phyloP scores from a whole-genome alignment of 2,797 vertebrate genomes.

The Ctenosaura bakeri region DNA sequence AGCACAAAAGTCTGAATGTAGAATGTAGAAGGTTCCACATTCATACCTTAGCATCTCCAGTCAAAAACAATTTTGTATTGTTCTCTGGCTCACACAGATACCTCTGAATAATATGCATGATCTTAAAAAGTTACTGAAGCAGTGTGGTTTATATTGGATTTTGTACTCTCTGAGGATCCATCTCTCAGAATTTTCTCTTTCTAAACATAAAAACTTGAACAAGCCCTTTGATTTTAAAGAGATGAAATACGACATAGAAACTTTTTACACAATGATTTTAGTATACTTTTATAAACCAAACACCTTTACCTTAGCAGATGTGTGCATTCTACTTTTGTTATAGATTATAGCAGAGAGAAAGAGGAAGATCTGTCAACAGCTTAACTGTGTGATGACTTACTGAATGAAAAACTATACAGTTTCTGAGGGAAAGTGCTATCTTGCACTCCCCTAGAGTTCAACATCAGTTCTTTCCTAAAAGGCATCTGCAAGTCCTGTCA shows the following conservation, averaged over 20 bases:
- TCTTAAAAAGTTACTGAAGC: conserved; percentile 18
- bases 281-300: conserved; percentile 34
- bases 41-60: background rate
- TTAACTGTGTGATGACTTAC: conserved; percentile 51
- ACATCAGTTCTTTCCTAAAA: conserved; percentile 50
- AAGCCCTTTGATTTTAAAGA: background rate
- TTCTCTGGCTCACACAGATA: background rate
- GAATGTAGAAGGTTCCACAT: no score
- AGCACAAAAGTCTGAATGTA: background rate
- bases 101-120: conserved; percentile 5
- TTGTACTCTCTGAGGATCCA: conserved; percentile 30
- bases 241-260: conserved; percentile 24
- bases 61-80: background rate
- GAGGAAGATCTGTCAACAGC: conserved; percentile 45
- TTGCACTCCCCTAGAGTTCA: conserved; percentile 50
- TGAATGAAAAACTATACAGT: conserved; percentile 53
- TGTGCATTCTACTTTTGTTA: background rate
- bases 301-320: conserved; percentile 45
- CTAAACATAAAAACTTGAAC: conserved; percentile 16
- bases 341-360: conserved; percentile 55
- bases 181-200: background rate
- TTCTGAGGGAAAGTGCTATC: conserved; percentile 56
- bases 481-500: conserved; percentile 47
- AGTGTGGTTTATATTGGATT: conserved; percentile 3
- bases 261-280: background rate